phyloP scores from a whole-genome alignment of 2,113 vertebrate genomes.

The Odocoileus hemionus region DNA sequence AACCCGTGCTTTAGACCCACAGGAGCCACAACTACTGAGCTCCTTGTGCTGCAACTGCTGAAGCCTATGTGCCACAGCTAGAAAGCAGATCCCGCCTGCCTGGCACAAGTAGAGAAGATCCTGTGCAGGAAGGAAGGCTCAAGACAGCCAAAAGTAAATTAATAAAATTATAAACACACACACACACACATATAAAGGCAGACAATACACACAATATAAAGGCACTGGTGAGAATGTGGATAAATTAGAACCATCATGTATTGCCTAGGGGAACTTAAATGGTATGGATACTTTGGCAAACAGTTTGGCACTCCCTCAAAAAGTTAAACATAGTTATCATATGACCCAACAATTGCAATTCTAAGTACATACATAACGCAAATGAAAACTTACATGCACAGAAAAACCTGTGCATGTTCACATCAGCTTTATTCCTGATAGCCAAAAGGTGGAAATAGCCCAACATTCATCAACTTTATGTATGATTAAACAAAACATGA shows the following conservation, averaged over 20 bases:
- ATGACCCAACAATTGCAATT: background rate
- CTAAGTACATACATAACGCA: background rate
- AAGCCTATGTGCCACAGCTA: background rate
- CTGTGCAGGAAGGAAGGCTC: background rate
- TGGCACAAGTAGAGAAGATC: background rate
- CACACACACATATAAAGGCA: background rate
- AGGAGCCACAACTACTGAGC: background rate
- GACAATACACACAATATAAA: background rate
- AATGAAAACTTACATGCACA: background rate
- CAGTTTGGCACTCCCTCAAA: background rate
- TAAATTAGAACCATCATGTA: background rate
- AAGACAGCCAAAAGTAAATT: background rate
- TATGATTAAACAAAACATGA: background rate
- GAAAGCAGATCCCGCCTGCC: background rate
- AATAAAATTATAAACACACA: background rate
- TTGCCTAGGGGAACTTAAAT: background rate
- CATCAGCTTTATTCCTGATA: background rate
- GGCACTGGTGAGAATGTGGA: background rate
- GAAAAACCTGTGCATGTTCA: background rate
- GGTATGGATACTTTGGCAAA: background rate
- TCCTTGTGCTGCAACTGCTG: too few species aligned
- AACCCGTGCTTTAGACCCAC: background rate
- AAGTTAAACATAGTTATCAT: background rate
- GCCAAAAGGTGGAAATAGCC: background rate
- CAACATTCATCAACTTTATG: background rate